These are phyloP conservation scores for Artibeus lituratus DNA, from an alignment of 2,797 vertebrate genomes.

Conservation along the genomic window DNA sequence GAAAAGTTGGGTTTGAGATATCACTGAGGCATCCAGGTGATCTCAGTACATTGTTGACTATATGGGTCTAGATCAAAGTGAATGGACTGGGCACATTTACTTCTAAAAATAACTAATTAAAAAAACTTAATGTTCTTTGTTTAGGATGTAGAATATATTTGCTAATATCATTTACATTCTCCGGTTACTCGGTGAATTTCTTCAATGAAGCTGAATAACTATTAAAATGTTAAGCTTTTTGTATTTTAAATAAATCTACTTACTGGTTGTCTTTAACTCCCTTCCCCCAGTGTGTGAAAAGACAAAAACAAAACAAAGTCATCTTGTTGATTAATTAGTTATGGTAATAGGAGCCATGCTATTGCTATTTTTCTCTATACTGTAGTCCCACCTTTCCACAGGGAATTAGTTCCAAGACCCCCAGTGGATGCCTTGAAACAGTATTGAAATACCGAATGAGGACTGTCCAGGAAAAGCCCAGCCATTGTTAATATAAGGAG, in stretches of 20 bases:
- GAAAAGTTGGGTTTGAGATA: background rate
- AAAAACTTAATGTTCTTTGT: background rate
- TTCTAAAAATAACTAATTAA: background rate
- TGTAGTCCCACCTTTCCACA: no score
- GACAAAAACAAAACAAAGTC: background rate
- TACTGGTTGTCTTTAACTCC: background rate
- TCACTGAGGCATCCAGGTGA: background rate
- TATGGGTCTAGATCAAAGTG: background rate
- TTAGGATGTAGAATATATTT: background rate
- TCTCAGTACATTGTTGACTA: background rate
- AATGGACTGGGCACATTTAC: background rate
- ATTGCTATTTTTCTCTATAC: background rate
- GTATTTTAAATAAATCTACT: background rate
- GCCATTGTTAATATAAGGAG: background rate
- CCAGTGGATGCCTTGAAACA: background rate
- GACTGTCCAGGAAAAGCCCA: background rate
- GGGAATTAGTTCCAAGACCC: background rate
- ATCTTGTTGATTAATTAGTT: background rate
- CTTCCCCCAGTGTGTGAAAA: background rate
- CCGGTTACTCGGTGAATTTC: background rate
- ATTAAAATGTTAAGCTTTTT: conserved; percentile 6
- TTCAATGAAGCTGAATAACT: background rate
- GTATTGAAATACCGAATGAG: background rate
- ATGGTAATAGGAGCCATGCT: background rate
- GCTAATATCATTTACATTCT: background rate